These are phyloP conservation scores for Malurus cyaneus DNA, from an alignment of 2,113 vertebrate species.

Conservation along the genomic window DNA sequence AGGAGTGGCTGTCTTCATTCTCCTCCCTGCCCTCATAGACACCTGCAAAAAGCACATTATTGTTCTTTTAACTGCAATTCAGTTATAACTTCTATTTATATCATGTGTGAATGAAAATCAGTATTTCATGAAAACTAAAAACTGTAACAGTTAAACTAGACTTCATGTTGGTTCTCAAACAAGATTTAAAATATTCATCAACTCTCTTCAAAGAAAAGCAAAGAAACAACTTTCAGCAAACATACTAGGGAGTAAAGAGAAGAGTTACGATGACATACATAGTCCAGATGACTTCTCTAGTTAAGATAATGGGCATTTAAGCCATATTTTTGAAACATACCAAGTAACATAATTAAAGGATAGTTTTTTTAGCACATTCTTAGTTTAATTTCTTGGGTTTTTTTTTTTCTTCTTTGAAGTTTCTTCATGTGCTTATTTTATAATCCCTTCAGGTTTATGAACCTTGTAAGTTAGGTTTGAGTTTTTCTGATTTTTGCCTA, in stretches of 20 bases:
- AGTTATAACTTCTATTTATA: background rate
- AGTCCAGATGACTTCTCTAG: background rate
- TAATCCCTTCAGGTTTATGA: conserved; percentile 1
- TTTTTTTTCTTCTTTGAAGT: background rate
- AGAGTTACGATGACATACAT: rapidly evolving
- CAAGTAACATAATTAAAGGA: background rate
- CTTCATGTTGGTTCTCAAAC: background rate
- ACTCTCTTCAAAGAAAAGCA: background rate
- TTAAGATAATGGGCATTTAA: background rate
- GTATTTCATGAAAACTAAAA: background rate
- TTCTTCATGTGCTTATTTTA: background rate
- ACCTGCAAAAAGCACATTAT: background rate
- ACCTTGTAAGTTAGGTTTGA: background rate
- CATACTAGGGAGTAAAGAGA: background rate
- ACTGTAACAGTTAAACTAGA: background rate
- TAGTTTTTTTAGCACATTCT: background rate
- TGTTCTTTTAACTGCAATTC: background rate
- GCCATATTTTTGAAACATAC: background rate
- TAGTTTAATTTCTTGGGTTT: background rate
- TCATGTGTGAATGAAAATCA: background rate
- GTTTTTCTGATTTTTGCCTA: conserved; percentile 6
- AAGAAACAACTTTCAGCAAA: background rate
- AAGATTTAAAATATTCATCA: background rate
- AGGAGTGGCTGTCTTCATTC: background rate
- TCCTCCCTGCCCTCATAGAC: background rate